A percentile compares a stretch with the other conserved stretches of the same genome.
Conservation (phyloP, 2,888 invertebrate species). For the Cheilosia impressa region DNA sequence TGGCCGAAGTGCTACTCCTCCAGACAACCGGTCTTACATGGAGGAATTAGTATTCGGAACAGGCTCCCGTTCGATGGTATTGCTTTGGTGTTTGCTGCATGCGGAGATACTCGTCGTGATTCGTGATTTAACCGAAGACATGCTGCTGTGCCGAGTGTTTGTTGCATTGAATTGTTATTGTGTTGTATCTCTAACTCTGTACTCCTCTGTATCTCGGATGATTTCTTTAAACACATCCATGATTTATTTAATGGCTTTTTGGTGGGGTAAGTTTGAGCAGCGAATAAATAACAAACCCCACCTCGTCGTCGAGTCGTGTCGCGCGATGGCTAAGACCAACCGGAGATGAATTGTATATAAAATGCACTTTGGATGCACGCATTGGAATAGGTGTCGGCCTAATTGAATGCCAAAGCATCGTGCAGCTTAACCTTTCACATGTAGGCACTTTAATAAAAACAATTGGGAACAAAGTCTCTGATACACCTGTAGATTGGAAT, state of each 20-base stretch:
- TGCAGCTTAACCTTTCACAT: too few relatives aligned
- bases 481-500: too few relatives aligned
- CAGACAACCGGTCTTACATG: slow-evolving; percentile 40
- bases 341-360: slow-evolving; percentile 35
- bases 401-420: not conserved
- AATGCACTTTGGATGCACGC: slow-evolving; percentile 11
- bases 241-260: slow-evolving; percentile 55
- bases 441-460: too few relatives aligned
- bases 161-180: slow-evolving; percentile 39
- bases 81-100: slow-evolving; percentile 9
- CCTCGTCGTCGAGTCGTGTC: slow-evolving; percentile 16
- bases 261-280: slow-evolving; percentile 46
- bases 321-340: slow-evolving; percentile 20
- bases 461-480: too few relatives aligned
- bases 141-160: slow-evolving; percentile 46
- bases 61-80: slow-evolving; percentile 39
- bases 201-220: slow-evolving; percentile 44
- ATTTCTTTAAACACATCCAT: slow-evolving; percentile 46
- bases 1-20: slow-evolving; percentile 29
- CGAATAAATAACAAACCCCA: slow-evolving; percentile 33
- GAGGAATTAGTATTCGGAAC: slow-evolving; percentile 52
- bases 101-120: slow-evolving; percentile 51
- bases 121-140: slow-evolving; percentile 59
- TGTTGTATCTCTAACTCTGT: slow-evolving; percentile 27
- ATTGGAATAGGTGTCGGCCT: not conserved